phyloP scores from a whole-genome alignment of 2,113 vertebrate genomes.

The Sinocyclocheilus anshuiensis region DNA sequence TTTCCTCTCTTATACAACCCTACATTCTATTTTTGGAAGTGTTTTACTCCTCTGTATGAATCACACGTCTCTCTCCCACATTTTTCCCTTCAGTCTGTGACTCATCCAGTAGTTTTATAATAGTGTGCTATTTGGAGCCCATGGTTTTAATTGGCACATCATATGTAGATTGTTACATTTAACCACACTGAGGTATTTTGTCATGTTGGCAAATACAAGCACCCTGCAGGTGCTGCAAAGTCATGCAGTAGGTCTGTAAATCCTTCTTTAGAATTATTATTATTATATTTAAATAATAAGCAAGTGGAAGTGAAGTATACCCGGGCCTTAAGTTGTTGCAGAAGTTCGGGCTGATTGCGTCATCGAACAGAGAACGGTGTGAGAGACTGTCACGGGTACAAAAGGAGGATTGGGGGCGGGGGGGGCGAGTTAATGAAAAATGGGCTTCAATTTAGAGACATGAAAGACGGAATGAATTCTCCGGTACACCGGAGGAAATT shows the following conservation, averaged over 20 bases:
- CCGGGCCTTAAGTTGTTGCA: too few relatives aligned
- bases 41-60: slow-evolving; percentile 53
- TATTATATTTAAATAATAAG: too few relatives aligned
- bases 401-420: too few relatives aligned
- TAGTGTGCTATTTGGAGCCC: slow-evolving; percentile 18
- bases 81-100: slow-evolving; percentile 9
- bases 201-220: background rate
- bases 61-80: slow-evolving; percentile 21
- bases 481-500: too few relatives aligned
- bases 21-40: slow-evolving; percentile 26
- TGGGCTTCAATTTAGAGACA: too few relatives aligned
- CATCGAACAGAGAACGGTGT: too few relatives aligned
- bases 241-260: background rate
- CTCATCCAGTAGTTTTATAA: slow-evolving; percentile 44
- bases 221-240: too few relatives aligned
- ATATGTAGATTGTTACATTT: slow-evolving; percentile 1
- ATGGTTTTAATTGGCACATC: slow-evolving; percentile 11
- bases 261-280: background rate
- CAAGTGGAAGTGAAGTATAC: too few relatives aligned
- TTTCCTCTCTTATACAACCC: slow-evolving; percentile 21
- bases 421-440: too few relatives aligned
- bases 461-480: too few relatives aligned
- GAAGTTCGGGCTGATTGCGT: too few relatives aligned
- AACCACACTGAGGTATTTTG: background rate
- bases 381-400: too few relatives aligned